phyloP scores from a whole-genome alignment of 2,113 vertebrate genomes.

The Elanus axillaris region DNA sequence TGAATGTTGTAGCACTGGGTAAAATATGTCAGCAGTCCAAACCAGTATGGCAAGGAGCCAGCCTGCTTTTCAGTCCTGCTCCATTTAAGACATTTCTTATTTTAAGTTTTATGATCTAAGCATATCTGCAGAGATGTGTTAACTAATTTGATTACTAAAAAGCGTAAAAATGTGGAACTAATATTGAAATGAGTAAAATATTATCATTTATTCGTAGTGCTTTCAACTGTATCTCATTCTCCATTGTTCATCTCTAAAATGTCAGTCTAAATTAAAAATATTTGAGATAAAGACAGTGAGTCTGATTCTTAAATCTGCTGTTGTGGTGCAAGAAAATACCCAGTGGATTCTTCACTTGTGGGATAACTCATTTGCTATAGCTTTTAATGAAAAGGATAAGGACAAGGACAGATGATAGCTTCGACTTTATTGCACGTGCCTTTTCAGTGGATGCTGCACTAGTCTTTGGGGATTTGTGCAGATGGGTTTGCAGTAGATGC shows the following conservation, averaged over 20 bases:
- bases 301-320: background rate
- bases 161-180: conserved; percentile 3
- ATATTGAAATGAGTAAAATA: background rate
- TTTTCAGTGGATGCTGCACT: background rate
- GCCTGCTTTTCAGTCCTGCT: background rate
- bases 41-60: background rate
- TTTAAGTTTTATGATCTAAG: background rate
- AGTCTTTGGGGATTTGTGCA: background rate
- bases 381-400: background rate
- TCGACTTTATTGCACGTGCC: background rate
- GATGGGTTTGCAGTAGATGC: background rate
- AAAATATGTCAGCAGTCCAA: background rate
- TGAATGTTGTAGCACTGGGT: background rate
- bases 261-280: background rate
- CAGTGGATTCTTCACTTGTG: background rate
- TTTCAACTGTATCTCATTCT: background rate
- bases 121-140: background rate
- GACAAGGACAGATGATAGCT: background rate
- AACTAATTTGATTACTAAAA: background rate
- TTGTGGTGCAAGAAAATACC: background rate
- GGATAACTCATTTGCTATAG: background rate
- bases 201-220: background rate
- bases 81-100: background rate
- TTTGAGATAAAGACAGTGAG: background rate
- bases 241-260: background rate